Conservation (phyloP, 2,113 vertebrate genomes). For the Eonycteris spelaea region DNA sequence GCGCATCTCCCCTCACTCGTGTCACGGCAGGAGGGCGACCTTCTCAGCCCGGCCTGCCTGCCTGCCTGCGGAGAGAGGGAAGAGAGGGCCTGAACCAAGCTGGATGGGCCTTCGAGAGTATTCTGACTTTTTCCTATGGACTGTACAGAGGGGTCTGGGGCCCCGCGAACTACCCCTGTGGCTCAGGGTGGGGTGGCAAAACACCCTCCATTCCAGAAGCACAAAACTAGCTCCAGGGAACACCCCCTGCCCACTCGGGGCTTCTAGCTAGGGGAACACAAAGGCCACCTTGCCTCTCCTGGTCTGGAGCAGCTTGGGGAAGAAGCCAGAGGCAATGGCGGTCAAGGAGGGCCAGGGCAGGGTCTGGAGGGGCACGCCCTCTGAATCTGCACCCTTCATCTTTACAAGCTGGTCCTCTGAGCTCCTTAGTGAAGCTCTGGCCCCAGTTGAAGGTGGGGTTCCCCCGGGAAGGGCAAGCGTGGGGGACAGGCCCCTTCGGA, state of each 20-base stretch:
- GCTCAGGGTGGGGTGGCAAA: neutral
- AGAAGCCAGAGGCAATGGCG: neutral
- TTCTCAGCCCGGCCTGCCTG: neutral
- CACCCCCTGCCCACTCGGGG: neutral
- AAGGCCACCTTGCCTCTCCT: neutral
- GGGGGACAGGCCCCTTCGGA: slow-evolving; percentile 31
- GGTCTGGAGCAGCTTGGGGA: neutral
- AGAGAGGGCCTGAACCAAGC: neutral
- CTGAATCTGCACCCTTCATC: neutral
- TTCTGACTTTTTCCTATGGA: slow-evolving; percentile 29
- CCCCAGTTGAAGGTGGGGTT: neutral
- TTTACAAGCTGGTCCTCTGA: slow-evolving; percentile 36
- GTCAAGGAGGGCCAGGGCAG: neutral
- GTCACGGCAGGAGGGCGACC: neutral
- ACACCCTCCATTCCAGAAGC: neutral
- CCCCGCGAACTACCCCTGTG: neutral
- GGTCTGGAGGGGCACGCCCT: neutral
- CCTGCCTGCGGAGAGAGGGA: neutral
- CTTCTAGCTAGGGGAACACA: neutral
- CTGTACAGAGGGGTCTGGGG: slow-evolving; percentile 43
- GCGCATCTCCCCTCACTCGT: neutral
- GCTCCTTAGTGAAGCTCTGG: slow-evolving; percentile 20
- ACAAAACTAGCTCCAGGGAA: neutral
- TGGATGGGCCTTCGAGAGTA: neutral
- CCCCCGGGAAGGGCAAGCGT: neutral